Evolutionary conservation across 2,888 invertebrate genomes (phyloP).

Genomic region (Lottia scabra): DNA sequence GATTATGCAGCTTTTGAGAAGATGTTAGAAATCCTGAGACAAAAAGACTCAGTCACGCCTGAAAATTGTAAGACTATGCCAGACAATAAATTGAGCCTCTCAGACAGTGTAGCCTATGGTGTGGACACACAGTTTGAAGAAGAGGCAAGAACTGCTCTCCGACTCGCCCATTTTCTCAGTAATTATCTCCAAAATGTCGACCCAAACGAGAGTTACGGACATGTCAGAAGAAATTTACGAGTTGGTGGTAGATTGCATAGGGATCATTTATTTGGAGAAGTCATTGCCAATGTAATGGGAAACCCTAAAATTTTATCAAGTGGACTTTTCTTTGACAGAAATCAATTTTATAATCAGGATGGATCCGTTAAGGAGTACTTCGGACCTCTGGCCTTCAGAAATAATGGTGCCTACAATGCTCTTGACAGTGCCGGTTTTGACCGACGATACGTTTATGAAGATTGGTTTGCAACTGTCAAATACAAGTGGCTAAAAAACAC

Average conservation of each 20-base stretch:
- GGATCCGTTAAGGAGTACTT: constrained; percentile 45
- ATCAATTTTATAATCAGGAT: constrained; percentile 82
- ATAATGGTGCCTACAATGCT: constrained; percentile 29
- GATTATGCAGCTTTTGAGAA: constrained; percentile 28
- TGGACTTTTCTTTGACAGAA: constrained; percentile 86
- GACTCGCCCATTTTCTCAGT: constrained; percentile 93
- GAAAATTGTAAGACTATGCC: constrained; percentile 68
- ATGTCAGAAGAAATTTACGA: constrained; percentile 28
- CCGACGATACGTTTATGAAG: constrained; percentile 80
- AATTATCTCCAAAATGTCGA: constrained; percentile 80
- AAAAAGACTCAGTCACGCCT: constrained; percentile 33
- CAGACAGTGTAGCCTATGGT: constrained; percentile 87
- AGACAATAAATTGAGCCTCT: constrained; percentile 80
- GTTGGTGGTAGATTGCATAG: constrained; percentile 38
- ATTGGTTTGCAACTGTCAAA: constrained; percentile 86
- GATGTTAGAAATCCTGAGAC: constrained; percentile 36
- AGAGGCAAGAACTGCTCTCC: constrained; percentile 94
- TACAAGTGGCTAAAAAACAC: constrained; percentile 92
- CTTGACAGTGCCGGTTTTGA: constrained; percentile 42
- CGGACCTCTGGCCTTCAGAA: constrained; percentile 53
- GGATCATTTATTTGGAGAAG: constrained; percentile 96
- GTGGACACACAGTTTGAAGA: constrained; percentile 88
- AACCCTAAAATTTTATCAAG: constrained; percentile 92
- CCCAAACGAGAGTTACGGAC: constrained; percentile 46
- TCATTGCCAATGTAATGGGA: constrained; percentile 87